These are phyloP conservation scores for Campylomormyrus numenius DNA, from an alignment of 2,113 vertebrate species.

Conservation along the genomic window DNA sequence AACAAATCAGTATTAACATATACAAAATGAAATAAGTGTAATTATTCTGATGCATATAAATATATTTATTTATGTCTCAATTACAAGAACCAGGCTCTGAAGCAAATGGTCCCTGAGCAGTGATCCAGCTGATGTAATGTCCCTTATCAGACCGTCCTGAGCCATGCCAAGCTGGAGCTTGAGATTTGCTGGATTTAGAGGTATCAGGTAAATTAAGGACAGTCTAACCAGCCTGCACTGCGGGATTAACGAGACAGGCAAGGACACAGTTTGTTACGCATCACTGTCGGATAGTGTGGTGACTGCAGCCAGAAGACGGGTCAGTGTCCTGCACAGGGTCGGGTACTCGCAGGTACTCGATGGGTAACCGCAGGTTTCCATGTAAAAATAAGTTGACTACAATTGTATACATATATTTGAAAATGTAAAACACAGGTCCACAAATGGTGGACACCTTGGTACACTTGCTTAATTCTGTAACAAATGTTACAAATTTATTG, in stretches of 20 bases:
- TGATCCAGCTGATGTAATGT: background rate
- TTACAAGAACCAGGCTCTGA: background rate
- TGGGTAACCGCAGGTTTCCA: background rate
- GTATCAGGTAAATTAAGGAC: background rate
- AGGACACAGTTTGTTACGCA: background rate
- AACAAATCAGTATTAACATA: background rate
- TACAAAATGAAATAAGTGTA: background rate
- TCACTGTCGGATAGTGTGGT: background rate
- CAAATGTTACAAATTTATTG: background rate
- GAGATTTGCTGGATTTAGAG: background rate
- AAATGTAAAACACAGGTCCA: background rate
- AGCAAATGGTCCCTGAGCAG: background rate
- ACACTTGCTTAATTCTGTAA: background rate
- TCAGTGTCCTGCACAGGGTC: background rate
- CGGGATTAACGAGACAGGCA: background rate
- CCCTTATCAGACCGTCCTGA: background rate
- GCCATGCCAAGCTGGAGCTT: background rate
- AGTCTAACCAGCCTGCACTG: background rate
- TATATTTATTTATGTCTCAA: background rate
- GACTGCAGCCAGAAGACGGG: background rate
- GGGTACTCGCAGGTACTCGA: background rate
- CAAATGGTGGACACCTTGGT: background rate
- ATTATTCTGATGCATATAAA: background rate
- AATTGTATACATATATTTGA: background rate
- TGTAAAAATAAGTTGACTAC: background rate